phyloP scores from a whole-genome alignment of 2,888 invertebrate genomes.

The Cantharis flavilabris region DNA sequence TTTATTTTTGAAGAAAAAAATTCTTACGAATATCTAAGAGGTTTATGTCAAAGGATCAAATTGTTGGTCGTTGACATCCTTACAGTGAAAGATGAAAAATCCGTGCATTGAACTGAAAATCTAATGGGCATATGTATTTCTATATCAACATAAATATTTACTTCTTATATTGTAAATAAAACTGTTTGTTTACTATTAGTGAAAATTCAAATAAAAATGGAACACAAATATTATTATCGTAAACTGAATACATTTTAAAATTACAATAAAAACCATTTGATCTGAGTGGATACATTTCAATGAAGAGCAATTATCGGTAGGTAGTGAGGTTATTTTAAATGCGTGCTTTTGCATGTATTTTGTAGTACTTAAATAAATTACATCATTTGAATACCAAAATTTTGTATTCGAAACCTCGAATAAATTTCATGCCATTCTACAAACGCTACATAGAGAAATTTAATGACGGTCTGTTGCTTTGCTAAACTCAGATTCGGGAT shows the following conservation, averaged over 20 bases:
- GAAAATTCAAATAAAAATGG: background rate
- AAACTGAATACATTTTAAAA: background rate
- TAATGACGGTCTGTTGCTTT: background rate
- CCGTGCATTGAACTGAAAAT: background rate
- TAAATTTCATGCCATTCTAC: background rate
- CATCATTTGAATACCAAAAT: background rate
- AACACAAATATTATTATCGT: background rate
- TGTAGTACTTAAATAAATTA: background rate
- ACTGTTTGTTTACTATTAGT: background rate
- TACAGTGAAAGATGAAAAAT: background rate
- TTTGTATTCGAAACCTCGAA: background rate
- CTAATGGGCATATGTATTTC: background rate
- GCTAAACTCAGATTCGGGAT: background rate
- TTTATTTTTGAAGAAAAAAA: background rate
- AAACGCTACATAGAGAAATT: background rate
- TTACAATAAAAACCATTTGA: background rate
- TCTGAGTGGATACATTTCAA: background rate
- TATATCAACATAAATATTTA: background rate
- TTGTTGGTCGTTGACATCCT: background rate
- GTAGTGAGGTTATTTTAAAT: background rate
- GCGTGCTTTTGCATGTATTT: background rate
- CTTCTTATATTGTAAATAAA: background rate
- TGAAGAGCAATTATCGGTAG: background rate
- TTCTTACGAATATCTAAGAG: background rate
- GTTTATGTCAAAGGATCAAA: background rate